Conservation (phyloP, 1,140 invertebrate genomes). For the Drosophila azteca region DNA sequence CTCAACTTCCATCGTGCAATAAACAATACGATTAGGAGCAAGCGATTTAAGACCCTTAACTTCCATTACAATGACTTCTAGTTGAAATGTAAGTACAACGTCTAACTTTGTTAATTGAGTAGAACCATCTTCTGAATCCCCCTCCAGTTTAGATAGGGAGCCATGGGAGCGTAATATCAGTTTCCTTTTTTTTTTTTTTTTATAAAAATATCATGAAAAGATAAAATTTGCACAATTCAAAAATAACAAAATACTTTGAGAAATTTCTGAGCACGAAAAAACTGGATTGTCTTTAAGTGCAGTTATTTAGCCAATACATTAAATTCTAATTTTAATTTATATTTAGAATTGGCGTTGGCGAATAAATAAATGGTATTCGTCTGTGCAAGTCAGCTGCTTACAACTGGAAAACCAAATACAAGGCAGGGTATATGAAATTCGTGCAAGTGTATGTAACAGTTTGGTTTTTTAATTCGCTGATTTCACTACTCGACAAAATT, state of each 20-base stretch:
- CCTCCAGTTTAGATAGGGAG: conserved; percentile 95
- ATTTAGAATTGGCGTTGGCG: neutral
- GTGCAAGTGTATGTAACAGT: too few species aligned
- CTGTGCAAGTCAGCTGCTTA: too few species aligned
- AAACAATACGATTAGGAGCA: conserved; percentile 98
- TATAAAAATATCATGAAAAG: neutral
- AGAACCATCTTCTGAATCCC: conserved; percentile 94
- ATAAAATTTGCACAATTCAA: neutral
- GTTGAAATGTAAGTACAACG: conserved; percentile 97
- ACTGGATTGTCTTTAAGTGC: too few species aligned
- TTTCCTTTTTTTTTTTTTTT: conserved; percentile 52
- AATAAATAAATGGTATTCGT: too few species aligned
- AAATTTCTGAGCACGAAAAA: too few species aligned
- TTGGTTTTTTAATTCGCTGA: too few species aligned
- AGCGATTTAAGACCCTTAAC: conserved; percentile 98
- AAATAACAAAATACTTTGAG: neutral
- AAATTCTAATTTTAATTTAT: neutral
- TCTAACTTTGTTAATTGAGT: conserved; percentile 97
- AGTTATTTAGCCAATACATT: too few species aligned
- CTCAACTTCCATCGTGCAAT: conserved; percentile 99
- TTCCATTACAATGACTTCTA: conserved; percentile 99
- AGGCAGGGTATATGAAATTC: too few species aligned
- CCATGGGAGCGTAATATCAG: conserved; percentile 91
- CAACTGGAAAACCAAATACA: too few species aligned
- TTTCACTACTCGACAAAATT: too few species aligned